Conservation (phyloP, 2,888 invertebrate species). For the Campaea margaritaria region DNA sequence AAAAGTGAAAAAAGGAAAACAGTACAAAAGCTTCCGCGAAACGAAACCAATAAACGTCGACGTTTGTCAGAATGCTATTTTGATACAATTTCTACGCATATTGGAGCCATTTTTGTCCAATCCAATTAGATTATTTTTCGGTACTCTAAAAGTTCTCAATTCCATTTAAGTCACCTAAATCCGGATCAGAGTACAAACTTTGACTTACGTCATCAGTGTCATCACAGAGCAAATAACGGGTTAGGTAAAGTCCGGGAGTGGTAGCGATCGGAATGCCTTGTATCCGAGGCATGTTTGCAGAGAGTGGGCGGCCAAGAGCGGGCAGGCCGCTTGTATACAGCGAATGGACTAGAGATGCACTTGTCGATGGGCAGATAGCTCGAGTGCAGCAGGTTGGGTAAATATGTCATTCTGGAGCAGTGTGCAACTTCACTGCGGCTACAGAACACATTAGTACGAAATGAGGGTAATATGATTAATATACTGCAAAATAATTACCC, state of each 20-base stretch:
- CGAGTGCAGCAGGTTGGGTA: conserved; percentile 13
- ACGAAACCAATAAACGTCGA: too few species aligned
- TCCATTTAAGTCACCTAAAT: conserved; percentile 11
- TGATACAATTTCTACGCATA: too few species aligned
- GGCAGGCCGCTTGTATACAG: conserved; percentile 44
- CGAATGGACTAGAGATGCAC: conserved; percentile 42
- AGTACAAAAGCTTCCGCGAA: too few species aligned
- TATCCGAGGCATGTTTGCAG: conserved; percentile 46
- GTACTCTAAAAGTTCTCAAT: background rate
- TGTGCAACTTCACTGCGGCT: too few species aligned
- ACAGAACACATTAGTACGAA: too few species aligned
- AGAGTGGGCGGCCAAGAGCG: conserved; percentile 10
- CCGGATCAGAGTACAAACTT: conserved; percentile 34
- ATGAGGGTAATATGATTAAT: too few species aligned
- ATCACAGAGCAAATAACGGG: conserved; percentile 41
- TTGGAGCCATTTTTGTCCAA: too few species aligned
- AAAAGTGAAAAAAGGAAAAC: too few species aligned
- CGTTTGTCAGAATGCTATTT: too few species aligned
- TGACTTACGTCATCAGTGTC: conserved; percentile 36
- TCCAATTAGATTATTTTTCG: too few species aligned
- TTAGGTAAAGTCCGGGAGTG: conserved; percentile 38
- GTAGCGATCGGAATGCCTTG: conserved; percentile 43
- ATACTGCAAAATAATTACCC: too few species aligned
- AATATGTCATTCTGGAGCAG: background rate
- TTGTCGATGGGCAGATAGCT: conserved; percentile 36